Conservation (phyloP, 2,113 vertebrate species). For the Procavia capensis region DNA sequence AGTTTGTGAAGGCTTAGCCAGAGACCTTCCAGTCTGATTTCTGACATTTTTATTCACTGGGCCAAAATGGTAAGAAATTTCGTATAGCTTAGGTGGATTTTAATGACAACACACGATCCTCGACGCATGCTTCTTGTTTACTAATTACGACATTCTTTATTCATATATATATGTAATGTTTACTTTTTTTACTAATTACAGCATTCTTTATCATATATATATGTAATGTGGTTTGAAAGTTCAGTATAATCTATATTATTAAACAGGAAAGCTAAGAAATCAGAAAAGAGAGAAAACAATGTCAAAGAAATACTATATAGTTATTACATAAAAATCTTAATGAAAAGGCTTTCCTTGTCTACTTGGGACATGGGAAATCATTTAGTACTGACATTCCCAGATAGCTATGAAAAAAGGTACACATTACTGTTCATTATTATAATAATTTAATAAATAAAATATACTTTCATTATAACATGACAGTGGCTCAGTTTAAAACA, state of each 20-base stretch:
- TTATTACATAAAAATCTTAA: background rate
- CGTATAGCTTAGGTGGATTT: background rate
- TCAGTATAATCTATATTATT: background rate
- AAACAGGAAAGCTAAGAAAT: background rate
- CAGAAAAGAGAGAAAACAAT: background rate
- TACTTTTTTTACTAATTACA: no score
- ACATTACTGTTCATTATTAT: background rate
- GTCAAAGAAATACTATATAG: background rate
- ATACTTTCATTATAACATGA: background rate
- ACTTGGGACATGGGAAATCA: background rate
- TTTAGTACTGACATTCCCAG: background rate
- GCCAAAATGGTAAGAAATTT: background rate
- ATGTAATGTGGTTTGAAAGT: background rate
- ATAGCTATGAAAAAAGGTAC: background rate
- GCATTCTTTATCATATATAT: background rate
- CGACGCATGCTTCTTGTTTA: no score
- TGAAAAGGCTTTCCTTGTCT: background rate
- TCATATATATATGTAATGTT: background rate
- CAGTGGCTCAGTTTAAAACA: background rate
- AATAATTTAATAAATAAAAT: background rate
- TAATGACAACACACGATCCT: background rate
- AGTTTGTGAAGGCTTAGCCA: background rate
- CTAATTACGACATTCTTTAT: background rate
- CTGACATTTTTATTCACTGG: background rate
- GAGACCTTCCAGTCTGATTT: background rate